Percentiles rank a stretch among this genome's conserved stretches.
Conservation (phyloP, 2,797 vertebrate genomes). For the Potorous gilbertii region DNA sequence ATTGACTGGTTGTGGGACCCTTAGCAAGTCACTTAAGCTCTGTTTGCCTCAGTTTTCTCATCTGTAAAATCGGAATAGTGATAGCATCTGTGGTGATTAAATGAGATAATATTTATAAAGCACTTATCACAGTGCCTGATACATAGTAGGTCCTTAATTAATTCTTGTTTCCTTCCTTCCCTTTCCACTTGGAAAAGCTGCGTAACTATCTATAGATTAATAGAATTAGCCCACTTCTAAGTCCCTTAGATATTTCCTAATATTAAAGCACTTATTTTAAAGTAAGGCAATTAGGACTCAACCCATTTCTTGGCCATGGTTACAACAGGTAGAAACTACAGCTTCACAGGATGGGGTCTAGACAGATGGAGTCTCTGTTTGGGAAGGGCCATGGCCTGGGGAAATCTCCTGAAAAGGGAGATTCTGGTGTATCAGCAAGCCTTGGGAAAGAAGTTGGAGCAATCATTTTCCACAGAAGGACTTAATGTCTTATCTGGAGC, state of each 20-base stretch:
- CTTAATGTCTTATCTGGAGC: not conserved
- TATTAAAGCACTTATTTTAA: not conserved
- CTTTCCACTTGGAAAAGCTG: not conserved
- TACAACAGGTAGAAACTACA: not conserved
- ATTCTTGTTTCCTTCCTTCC: not conserved
- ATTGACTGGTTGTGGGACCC: not conserved
- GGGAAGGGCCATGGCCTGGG: not conserved
- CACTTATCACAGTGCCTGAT: not conserved
- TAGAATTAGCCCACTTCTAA: not conserved
- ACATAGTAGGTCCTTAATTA: not conserved
- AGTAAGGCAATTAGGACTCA: not conserved
- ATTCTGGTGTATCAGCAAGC: conserved; percentile 38
- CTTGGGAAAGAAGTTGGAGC: not conserved
- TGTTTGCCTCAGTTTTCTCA: not conserved
- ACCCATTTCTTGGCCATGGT: not conserved
- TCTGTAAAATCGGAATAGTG: not conserved
- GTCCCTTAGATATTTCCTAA: not conserved
- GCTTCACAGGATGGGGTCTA: not conserved
- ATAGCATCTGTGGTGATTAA: not conserved
- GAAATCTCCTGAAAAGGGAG: not conserved
- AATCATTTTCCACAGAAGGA: not conserved
- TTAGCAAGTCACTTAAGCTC: not conserved
- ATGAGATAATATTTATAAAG: not conserved
- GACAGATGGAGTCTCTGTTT: not conserved
- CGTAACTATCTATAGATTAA: not conserved